Base-by-base conservation (phyloP, 2,113 vertebrate species). In the Tretioscincus oriximinensis region DNA sequence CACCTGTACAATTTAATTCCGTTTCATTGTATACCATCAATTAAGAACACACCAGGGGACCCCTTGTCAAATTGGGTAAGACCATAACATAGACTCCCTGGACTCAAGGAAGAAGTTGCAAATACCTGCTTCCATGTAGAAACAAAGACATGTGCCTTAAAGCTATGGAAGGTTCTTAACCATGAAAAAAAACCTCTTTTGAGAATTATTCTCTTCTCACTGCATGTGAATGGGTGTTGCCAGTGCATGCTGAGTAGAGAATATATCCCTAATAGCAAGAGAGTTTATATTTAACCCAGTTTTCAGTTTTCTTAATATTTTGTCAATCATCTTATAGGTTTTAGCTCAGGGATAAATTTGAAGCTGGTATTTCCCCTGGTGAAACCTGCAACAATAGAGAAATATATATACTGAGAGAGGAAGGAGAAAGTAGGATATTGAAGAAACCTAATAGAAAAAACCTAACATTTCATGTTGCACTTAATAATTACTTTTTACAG, bases 331-430 rank as follows among this genome's bases (percentile, higher is more conserved):
- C 92, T 92, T 84, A 89, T 86, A 85, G 66, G 80, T 90, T 94
- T 93, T 94, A 94, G 82, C 89, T 94, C 87, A 91, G 82, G 89
- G 89, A 94, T 93, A 93, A 93, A 95, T 93, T 90, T 88, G 71
- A 92, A 92, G 87, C 87, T 91, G 81, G 60, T 87, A 90, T 91
- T 94, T 93, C 92, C 49, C 88, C 89, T 72, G 21, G 85, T 87
- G 90, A 92, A 93, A 80, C 77, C 76, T 90, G 68, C 71, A 93
- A 92, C 88, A 93, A 90, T 84, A 89, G 71, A 88, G 78, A 92
- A 93, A 90, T 89, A 76, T 81, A 75, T 81, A 88, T 89, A 88
- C 84, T 70, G 77, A 90, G 84, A 61, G 64, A 69, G 41, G 85
- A 87, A 87, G 89, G 63, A 90, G 86, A 91, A 88, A 89, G 80